These are phyloP conservation scores for Elgaria multicarinata DNA, from an alignment of 2,113 vertebrate genomes.

Conservation along the genomic window DNA sequence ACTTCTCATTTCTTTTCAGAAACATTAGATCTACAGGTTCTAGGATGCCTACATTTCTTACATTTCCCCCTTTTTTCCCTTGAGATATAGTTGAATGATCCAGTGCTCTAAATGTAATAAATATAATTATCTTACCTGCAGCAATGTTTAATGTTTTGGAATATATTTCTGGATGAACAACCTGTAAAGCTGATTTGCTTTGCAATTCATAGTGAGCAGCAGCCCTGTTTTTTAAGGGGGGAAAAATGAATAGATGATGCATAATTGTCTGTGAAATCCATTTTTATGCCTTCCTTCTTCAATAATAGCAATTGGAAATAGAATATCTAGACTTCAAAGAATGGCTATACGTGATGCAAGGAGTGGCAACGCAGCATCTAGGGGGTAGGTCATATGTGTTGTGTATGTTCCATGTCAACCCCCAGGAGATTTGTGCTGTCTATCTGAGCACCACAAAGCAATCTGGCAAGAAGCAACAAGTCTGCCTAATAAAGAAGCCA, in stretches of 20 bases:
- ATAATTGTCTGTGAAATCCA: background rate
- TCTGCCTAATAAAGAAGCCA: no score
- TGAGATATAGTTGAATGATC: background rate
- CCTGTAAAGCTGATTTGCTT: background rate
- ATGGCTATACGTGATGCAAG: background rate
- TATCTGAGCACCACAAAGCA: no score
- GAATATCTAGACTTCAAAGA: background rate
- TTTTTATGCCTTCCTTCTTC: background rate
- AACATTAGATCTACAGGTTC: background rate
- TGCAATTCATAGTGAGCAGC: background rate
- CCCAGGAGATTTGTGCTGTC: no score
- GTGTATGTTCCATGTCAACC: no score
- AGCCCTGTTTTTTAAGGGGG: background rate
- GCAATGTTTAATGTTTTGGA: background rate
- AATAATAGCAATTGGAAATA: constrained; percentile 15
- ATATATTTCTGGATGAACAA: background rate
- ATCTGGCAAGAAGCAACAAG: no score
- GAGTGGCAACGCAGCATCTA: background rate
- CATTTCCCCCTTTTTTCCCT: background rate
- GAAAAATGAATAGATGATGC: background rate
- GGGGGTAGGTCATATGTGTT: no score
- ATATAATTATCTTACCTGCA: constrained; percentile 1
- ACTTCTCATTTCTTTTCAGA: background rate
- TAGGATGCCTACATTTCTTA: background rate
- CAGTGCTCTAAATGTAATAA: background rate